phyloP scores from a whole-genome alignment of 2,113 vertebrate genomes.

The Diphyllodes magnificus region DNA sequence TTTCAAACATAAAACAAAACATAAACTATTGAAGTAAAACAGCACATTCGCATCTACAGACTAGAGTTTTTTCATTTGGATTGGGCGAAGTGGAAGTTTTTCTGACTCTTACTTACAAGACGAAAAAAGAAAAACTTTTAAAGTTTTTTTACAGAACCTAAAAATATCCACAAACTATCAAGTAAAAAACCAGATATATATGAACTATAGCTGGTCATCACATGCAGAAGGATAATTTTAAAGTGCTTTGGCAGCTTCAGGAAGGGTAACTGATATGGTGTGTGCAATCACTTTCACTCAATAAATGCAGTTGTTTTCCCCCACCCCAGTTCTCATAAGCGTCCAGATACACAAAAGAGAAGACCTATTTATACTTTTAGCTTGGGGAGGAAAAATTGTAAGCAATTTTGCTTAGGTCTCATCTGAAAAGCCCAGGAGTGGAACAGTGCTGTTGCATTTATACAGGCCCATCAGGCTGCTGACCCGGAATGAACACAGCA shows the following conservation, averaged over 20 bases:
- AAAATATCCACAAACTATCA: not conserved
- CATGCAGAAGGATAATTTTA: not conserved
- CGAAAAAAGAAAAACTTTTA: not conserved
- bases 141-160: not conserved
- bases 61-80: not conserved
- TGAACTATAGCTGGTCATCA: not conserved
- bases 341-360: not conserved
- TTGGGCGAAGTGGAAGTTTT: not conserved
- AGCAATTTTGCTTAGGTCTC: not conserved
- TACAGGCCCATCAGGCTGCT: slow-evolving; percentile 2
- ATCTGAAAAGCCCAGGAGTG: slow-evolving; percentile 5
- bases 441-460: not conserved
- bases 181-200: not conserved
- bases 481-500: not conserved
- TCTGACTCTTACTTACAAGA: not conserved
- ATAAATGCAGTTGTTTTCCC: not conserved
- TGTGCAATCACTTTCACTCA: not conserved
- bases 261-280: not conserved
- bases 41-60: not conserved
- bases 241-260: not conserved
- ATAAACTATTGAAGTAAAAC: not conserved
- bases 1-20: not conserved
- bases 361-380: slow-evolving; percentile 5
- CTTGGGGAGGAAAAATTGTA: slow-evolving; percentile 1
- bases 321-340: accelerated